phyloP scores from a whole-genome alignment of 2,113 vertebrate genomes.

The Diadophis punctatus region DNA sequence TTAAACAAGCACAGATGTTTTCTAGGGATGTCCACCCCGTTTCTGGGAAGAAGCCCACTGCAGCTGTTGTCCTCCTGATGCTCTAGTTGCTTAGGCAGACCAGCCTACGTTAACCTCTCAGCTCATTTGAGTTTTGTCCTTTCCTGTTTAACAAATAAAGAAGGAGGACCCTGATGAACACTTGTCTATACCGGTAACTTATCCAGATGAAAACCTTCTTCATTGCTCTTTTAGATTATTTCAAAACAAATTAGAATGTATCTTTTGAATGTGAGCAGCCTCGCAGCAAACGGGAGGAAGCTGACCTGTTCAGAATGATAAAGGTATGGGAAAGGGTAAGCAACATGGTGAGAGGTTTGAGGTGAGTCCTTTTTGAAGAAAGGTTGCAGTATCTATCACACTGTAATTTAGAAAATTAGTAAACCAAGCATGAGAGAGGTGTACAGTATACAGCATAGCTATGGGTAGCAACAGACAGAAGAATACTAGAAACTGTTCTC shows the following conservation, averaged over 20 bases:
- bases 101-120: slow-evolving; percentile 1
- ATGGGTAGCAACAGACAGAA: neutral
- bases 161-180: neutral
- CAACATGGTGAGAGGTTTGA: neutral
- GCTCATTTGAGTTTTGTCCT: neutral
- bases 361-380: neutral
- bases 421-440: neutral
- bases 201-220: neutral
- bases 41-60: slow-evolving; percentile 33
- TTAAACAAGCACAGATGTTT: slow-evolving; percentile 56
- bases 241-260: neutral
- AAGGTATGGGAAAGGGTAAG: neutral
- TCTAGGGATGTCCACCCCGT: slow-evolving; percentile 35
- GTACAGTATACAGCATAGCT: neutral
- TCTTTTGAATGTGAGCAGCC: neutral
- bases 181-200: slow-evolving; percentile 5
- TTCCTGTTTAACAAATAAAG: neutral
- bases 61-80: slow-evolving; percentile 38
- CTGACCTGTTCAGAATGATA: neutral
- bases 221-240: neutral
- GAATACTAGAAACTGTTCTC: neutral
- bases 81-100: slow-evolving; percentile 13
- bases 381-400: neutral
- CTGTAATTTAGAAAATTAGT: neutral
- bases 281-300: neutral